phyloP scores from a whole-genome alignment of 1,140 invertebrate genomes.

The Apolygus lucorum region DNA sequence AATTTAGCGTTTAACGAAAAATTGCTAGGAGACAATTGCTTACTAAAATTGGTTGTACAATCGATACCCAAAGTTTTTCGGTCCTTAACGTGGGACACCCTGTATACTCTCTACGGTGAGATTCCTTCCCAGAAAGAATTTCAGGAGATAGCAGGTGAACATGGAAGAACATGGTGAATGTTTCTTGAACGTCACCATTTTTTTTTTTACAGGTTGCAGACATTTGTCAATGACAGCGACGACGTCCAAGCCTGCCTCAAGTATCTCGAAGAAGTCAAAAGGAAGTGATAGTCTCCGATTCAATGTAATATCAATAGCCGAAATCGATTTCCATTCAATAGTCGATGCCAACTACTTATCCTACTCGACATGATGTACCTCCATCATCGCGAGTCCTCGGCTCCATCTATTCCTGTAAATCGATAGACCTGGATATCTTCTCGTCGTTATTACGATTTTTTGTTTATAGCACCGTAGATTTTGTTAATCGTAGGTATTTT shows the following conservation, averaged over 20 bases:
- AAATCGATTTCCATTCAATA: no score
- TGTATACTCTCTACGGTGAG: not conserved
- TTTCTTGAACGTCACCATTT: constrained; percentile 1
- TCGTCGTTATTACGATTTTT: no score
- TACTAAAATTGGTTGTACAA: not conserved
- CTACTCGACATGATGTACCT: not conserved
- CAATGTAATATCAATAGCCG: no score
- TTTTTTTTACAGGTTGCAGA: constrained; percentile 32
- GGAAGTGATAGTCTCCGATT: not conserved
- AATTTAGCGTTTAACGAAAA: no score
- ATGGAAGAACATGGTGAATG: not conserved
- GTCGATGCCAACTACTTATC: not conserved
- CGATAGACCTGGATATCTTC: not conserved
- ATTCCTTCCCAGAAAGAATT: not conserved
- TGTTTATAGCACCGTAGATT: no score
- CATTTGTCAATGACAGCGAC: constrained; percentile 34
- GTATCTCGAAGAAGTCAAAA: constrained; percentile 31
- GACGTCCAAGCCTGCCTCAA: constrained; percentile 35
- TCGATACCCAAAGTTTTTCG: not conserved
- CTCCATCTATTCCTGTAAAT: not conserved
- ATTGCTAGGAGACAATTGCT: not conserved
- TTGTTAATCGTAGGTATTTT: not conserved
- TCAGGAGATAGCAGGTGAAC: not conserved
- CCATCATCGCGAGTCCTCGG: not conserved
- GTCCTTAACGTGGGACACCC: not conserved